phyloP scores from a whole-genome alignment of 2,113 vertebrate species.

The Sphyrna mokarran region DNA sequence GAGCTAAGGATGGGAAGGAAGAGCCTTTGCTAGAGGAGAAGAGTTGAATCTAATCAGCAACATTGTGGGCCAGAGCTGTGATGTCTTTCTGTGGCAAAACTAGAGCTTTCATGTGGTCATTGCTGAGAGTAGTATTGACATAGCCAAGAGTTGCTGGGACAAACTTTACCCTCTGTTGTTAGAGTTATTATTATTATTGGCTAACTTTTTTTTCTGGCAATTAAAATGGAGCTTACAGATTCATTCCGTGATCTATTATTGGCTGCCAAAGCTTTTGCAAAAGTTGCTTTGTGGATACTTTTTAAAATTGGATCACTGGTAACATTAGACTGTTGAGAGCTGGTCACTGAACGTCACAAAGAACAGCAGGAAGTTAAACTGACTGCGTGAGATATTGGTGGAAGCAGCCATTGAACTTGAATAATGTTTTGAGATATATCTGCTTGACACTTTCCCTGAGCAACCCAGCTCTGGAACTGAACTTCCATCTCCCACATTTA shows the following conservation, averaged over 20 bases:
- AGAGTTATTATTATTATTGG: too few relatives aligned
- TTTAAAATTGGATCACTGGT: background rate
- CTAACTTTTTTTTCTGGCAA: too few relatives aligned
- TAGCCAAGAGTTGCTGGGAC: too few relatives aligned
- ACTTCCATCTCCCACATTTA: background rate
- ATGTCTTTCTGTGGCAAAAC: too few relatives aligned
- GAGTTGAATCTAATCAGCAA: too few relatives aligned
- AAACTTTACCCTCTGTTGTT: too few relatives aligned
- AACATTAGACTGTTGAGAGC: background rate
- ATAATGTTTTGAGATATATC: background rate
- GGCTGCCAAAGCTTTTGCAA: background rate
- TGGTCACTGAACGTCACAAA: background rate
- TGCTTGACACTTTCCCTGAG: background rate
- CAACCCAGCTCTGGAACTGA: background rate
- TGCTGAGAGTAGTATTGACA: too few relatives aligned
- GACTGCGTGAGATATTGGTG: background rate
- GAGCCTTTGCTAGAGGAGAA: too few relatives aligned
- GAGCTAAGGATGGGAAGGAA: too few relatives aligned
- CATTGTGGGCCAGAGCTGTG: too few relatives aligned
- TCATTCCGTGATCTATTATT: background rate
- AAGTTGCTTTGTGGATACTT: background rate
- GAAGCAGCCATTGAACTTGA: background rate
- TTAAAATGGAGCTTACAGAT: too few relatives aligned
- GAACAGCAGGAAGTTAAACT: constrained; percentile 1
- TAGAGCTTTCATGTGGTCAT: too few relatives aligned